Evolutionary conservation across 2,113 vertebrate genomes (phyloP).

Genomic region (Bombycilla garrulus): DNA sequence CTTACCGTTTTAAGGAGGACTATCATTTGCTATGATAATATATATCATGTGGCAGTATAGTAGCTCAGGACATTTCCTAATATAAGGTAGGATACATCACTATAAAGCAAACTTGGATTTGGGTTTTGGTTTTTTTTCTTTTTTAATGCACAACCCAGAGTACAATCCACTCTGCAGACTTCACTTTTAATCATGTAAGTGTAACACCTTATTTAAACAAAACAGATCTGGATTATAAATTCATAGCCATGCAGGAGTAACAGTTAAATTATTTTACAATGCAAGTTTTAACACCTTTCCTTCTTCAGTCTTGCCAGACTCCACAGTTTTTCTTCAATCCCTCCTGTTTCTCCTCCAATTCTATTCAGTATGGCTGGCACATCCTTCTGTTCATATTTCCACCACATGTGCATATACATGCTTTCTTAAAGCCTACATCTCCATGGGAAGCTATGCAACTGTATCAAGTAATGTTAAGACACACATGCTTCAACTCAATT

Average conservation of each 20-base stretch:
- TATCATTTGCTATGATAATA: neutral
- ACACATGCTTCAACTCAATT: neutral
- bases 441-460: neutral
- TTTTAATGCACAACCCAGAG: neutral
- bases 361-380: neutral
- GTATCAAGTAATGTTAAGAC: neutral
- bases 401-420: neutral
- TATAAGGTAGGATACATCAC: neutral
- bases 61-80: neutral
- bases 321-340: neutral
- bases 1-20: neutral
- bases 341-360: neutral
- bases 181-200: neutral
- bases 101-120: neutral
- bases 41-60: fast-evolving
- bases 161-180: neutral
- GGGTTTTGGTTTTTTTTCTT: neutral
- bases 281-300: neutral
- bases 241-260: neutral
- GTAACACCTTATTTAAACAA: neutral
- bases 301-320: neutral
- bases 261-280: neutral
- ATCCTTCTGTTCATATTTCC: neutral
- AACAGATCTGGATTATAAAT: neutral
- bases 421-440: neutral